A percentile compares a stretch with the other conserved stretches of the same genome.
Evolutionary conservation across 2,888 invertebrate genomes (phyloP).

Genomic region (Yponomeuta sedellus): DNA sequence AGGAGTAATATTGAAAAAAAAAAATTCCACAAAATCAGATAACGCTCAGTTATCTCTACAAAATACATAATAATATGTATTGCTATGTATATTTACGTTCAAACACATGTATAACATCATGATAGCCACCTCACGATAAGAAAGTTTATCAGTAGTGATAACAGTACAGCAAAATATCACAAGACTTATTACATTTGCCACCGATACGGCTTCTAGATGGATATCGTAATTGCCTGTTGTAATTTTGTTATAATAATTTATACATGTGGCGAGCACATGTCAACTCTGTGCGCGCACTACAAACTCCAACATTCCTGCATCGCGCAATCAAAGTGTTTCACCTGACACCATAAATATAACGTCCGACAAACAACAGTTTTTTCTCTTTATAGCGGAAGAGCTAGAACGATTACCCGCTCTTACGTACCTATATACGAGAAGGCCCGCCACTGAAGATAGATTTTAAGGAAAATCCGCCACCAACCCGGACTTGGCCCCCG

Average conservation of each 20-base stretch:
- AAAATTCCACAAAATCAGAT: slow-evolving; percentile 10
- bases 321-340: too few relatives aligned
- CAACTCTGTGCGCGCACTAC: too few relatives aligned
- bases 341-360: too few relatives aligned
- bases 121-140: slow-evolving; percentile 10
- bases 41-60: background rate
- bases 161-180: background rate
- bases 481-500: too few relatives aligned
- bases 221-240: background rate
- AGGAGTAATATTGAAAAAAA: background rate
- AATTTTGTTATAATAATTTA: background rate
- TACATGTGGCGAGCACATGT: too few relatives aligned
- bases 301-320: too few relatives aligned
- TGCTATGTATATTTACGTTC: background rate
- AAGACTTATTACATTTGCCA: background rate
- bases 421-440: too few relatives aligned
- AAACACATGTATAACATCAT: slow-evolving; percentile 9
- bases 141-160: slow-evolving; percentile 9
- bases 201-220: background rate
- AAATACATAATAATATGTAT: slow-evolving; percentile 5
- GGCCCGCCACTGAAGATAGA: too few relatives aligned
- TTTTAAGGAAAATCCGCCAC: too few relatives aligned
- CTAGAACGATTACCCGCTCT: too few relatives aligned
- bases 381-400: too few relatives aligned
- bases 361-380: too few relatives aligned